Evolutionary conservation across 2,888 invertebrate genomes (phyloP).

Genomic region (Meloe dianella): DNA sequence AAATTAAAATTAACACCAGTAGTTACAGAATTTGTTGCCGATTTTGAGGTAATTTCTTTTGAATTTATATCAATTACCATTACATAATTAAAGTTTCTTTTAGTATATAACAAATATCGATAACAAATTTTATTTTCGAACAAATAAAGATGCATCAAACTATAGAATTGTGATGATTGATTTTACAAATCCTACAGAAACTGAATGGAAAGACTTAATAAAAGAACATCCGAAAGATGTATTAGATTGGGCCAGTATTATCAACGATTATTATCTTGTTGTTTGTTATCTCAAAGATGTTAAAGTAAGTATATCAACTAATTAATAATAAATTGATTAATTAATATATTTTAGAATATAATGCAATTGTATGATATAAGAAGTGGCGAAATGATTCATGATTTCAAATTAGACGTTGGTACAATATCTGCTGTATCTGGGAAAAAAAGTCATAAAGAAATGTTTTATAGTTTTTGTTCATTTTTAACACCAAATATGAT

Average conservation of each 20-base stretch:
- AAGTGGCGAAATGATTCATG: slow-evolving; percentile 73
- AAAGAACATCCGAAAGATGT: slow-evolving; percentile 86
- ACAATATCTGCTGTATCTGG: slow-evolving; percentile 85
- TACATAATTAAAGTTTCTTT: slow-evolving; percentile 42
- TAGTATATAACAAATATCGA: slow-evolving; percentile 92
- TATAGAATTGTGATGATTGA: slow-evolving; percentile 87
- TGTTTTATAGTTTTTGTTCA: slow-evolving; percentile 94
- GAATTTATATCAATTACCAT: not conserved
- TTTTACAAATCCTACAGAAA: slow-evolving; percentile 71
- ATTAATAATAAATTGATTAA: not conserved
- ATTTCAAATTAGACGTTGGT: slow-evolving; percentile 85
- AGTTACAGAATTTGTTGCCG: slow-evolving; percentile 89
- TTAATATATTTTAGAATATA: slow-evolving; percentile 68
- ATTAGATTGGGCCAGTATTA: slow-evolving; percentile 86
- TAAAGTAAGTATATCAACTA: slow-evolving; percentile 67
- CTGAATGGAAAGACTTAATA: slow-evolving; percentile 84
- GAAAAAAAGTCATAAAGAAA: slow-evolving; percentile 82
- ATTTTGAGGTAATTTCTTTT: slow-evolving; percentile 77
- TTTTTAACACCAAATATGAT: slow-evolving; percentile 90
- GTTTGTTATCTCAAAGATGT: slow-evolving; percentile 92
- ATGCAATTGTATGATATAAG: slow-evolving; percentile 79
- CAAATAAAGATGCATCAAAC: slow-evolving; percentile 93
- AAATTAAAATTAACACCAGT: slow-evolving; percentile 77
- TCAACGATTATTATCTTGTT: slow-evolving; percentile 84
- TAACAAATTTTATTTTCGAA: slow-evolving; percentile 81